These are phyloP conservation scores for Zoanthus solanderi DNA, from an alignment of 92 coral and sea anemone genomes.

Conservation along the genomic window DNA sequence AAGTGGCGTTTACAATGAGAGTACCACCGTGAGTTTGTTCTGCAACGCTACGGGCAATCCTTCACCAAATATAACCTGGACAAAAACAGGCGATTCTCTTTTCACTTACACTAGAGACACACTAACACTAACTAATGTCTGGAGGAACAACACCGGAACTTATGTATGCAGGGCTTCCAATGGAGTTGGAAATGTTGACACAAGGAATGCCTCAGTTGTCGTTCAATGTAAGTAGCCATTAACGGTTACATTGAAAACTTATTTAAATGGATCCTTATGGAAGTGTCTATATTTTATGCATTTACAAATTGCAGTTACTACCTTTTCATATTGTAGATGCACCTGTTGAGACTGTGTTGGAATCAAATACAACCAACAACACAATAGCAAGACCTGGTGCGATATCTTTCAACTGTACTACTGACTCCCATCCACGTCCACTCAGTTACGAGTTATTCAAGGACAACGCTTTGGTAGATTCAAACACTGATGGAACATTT, in stretches of 20 bases:
- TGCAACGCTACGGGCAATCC: conserved; percentile 63
- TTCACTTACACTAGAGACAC: not conserved
- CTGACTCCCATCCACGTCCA: conserved; percentile 14
- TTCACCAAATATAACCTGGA: conserved; percentile 52
- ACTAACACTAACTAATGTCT: not conserved
- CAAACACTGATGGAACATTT: conserved; percentile 24
- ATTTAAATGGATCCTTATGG: too few relatives aligned
- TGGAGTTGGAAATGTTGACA: conserved; percentile 19
- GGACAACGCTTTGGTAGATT: not conserved
- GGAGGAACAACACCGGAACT: conserved; percentile 30
- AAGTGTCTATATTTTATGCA: not conserved
- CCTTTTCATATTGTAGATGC: conserved; percentile 33
- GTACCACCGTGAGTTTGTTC: conserved; percentile 7
- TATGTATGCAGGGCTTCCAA: conserved; percentile 25
- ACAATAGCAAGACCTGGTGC: conserved; percentile 15
- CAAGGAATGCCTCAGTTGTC: conserved; percentile 18
- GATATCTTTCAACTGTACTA: conserved; percentile 22
- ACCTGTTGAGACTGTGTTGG: conserved; percentile 41
- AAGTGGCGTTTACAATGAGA: conserved; percentile 27
- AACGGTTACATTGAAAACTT: not conserved
- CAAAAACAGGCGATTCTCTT: conserved; percentile 1
- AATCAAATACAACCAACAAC: conserved; percentile 15
- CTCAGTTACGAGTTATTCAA: conserved; percentile 16
- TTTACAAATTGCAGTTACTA: not conserved
- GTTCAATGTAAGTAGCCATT: conserved; percentile 59